Percentiles rank a stretch among this genome's conserved stretches.
phyloP scores from a whole-genome alignment of 2,797 vertebrate species.

The Podarcis lilfordi region DNA sequence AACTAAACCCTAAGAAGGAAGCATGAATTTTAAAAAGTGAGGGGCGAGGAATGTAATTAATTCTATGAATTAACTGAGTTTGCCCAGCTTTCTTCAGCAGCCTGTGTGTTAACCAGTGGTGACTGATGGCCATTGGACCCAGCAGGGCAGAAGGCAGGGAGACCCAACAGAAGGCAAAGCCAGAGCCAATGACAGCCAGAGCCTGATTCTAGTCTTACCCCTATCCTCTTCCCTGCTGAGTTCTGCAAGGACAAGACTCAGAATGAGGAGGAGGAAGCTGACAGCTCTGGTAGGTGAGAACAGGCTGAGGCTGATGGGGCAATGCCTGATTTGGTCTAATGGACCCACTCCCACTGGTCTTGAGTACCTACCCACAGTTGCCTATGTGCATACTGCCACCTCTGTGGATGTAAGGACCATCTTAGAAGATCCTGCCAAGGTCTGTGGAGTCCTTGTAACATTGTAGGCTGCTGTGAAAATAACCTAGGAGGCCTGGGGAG shows the following conservation, averaged over 20 bases:
- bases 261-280: no score
- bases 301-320: no score
- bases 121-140: no score
- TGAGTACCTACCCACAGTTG: slow-evolving; percentile 13
- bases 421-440: not conserved
- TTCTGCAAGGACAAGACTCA: no score
- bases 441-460: not conserved
- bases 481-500: slow-evolving; percentile 24
- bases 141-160: no score
- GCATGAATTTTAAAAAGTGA: slow-evolving; percentile 21
- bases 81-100: slow-evolving; percentile 32
- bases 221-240: no score
- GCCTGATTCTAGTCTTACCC: no score
- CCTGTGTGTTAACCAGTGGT: no score
- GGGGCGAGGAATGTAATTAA: slow-evolving; percentile 54
- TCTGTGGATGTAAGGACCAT: slow-evolving; percentile 20
- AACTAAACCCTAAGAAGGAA: slow-evolving; percentile 15
- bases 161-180: no score
- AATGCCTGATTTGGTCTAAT: no score
- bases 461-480: not conserved
- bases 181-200: no score
- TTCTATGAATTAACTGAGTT: slow-evolving; percentile 47
- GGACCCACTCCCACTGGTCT: not conserved
- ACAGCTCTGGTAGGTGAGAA: no score
- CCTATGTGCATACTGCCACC: not conserved